Conservation (phyloP, 2,113 vertebrate species). For the Nothocercus julius region DNA sequence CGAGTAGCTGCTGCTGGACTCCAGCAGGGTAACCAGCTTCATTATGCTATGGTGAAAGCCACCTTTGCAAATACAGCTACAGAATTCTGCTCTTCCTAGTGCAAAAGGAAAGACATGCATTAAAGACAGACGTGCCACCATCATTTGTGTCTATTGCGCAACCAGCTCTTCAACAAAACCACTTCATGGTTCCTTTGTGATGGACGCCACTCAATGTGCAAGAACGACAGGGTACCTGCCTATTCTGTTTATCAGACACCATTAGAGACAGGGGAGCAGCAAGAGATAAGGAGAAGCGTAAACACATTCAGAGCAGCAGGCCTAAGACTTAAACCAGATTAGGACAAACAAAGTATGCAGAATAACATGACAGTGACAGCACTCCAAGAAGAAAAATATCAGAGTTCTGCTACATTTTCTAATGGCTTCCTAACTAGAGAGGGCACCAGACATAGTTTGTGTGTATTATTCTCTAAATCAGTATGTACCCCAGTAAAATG, state of each 20-base stretch:
- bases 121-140: not conserved
- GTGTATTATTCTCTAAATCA: not conserved
- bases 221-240: not conserved
- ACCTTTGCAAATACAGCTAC: constrained; percentile 14
- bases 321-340: not conserved
- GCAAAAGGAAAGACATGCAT: not conserved
- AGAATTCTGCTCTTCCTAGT: not conserved
- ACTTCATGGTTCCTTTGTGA: not conserved
- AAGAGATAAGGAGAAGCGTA: not conserved
- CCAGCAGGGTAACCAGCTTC: not conserved
- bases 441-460: not conserved
- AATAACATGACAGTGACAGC: not conserved
- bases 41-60: not conserved
- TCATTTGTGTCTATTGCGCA: not conserved
- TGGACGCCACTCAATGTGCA: not conserved
- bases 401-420: not conserved
- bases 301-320: not conserved
- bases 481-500: rapidly evolving
- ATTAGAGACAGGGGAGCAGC: not conserved
- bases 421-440: not conserved
- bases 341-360: not conserved
- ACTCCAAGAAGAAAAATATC: not conserved
- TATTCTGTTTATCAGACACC: not conserved
- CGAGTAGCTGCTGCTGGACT: not conserved
- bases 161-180: not conserved